phyloP scores from a whole-genome alignment of 2,113 vertebrate genomes.

The Colinus virginianus region DNA sequence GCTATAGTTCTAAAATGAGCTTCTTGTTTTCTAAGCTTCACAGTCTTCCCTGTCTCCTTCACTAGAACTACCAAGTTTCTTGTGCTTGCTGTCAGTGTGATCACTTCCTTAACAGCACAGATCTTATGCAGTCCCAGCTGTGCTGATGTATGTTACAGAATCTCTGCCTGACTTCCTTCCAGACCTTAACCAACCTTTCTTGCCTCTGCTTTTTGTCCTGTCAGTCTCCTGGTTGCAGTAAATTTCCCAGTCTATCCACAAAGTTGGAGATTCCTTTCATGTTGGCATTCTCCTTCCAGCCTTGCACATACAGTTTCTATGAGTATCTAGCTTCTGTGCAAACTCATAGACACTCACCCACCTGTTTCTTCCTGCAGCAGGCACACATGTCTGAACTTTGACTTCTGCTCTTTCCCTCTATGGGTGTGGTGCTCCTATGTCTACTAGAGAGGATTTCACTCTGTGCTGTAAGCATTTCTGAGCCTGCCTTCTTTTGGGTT shows the following conservation, averaged over 20 bases:
- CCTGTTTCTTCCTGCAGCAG: background rate
- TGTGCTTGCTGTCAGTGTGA: background rate
- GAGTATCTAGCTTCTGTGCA: background rate
- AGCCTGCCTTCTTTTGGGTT: background rate
- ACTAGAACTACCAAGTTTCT: background rate
- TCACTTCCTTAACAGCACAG: background rate
- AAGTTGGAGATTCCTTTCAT: background rate
- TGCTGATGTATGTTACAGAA: background rate
- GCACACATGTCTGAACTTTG: slow-evolving; percentile 44
- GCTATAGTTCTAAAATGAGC: background rate
- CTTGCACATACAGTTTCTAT: background rate
- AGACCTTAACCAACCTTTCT: background rate
- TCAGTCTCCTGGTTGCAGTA: background rate
- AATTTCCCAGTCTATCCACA: background rate
- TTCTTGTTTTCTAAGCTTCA: background rate
- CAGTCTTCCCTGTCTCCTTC: background rate
- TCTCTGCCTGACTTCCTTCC: background rate
- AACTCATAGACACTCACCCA: background rate
- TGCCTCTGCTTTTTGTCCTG: background rate
- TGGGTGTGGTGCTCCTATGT: slow-evolving; percentile 32
- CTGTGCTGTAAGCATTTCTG: background rate
- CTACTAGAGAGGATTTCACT: background rate
- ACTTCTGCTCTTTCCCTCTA: background rate
- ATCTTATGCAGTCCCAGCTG: background rate
- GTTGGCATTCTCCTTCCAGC: background rate